Conservation (phyloP, 23 tunicate species). For the Styela plicata region DNA sequence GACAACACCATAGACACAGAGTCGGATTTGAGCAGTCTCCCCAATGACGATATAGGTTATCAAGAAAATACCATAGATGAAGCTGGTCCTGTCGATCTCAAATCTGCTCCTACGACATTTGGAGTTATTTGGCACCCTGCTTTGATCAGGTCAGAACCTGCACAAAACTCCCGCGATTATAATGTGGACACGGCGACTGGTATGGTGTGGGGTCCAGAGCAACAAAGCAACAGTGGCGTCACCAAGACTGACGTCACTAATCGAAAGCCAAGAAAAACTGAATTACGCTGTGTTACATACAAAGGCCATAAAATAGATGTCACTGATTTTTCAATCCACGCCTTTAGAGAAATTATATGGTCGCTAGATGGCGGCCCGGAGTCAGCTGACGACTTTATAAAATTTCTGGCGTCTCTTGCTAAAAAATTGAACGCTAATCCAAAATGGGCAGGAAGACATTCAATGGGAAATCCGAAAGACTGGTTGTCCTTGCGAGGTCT, state of each 20-base stretch:
- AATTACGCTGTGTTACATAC: constrained; percentile 29
- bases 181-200: background rate
- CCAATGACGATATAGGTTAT: background rate
- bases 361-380: constrained; percentile 44
- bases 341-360: constrained; percentile 77
- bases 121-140: constrained; percentile 35
- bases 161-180: background rate
- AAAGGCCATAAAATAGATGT: constrained; percentile 70
- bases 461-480: constrained; percentile 56
- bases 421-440: constrained; percentile 49
- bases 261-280: background rate
- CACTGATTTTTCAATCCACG: constrained; percentile 53
- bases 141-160: background rate
- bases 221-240: background rate
- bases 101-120: background rate
- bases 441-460: constrained; percentile 49
- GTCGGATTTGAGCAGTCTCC: background rate
- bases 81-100: background rate
- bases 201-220: background rate
- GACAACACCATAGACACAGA: background rate
- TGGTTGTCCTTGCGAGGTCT: constrained; percentile 65
- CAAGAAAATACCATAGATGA: background rate
- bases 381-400: constrained; percentile 52
- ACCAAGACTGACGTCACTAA: background rate
- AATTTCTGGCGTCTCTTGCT: constrained; percentile 51